Evolutionary conservation across 2,888 invertebrate genomes (phyloP), one percentile per base, ranked within the genome.

Genomic region (Carterocephalus palaemon): DNA sequence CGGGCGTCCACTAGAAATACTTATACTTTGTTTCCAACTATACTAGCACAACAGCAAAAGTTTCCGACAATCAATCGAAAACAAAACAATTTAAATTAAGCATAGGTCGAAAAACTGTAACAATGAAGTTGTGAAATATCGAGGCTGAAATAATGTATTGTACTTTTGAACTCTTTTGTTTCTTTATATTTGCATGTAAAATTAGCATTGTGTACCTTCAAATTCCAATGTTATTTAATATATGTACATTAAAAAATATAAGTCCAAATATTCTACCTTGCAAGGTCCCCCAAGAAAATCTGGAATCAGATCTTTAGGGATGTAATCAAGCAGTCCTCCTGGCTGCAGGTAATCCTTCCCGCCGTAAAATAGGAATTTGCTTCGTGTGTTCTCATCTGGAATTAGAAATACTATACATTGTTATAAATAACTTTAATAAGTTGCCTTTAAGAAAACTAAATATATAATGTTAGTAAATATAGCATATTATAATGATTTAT

Each of bases 231-330:
- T n/a, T n/a, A n/a, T n/a, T n/a, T n/a, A n/a, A n/a, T n/a, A n/a
- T n/a, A n/a, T n/a, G n/a, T n/a, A n/a, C n/a, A n/a, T n/a, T n/a
- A 12, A 31, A 12, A 24, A 31, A 39, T 24, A 39, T 20, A 4
- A 43, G 49, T 33, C 23, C 33, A 9, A 52, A 26, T 10, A 37
- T 4, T 1, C 8, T 61, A 95, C 96, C 91, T 92, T 93, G 79
- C 94, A 94, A 7, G 92, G 89, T 43, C 96, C 96, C n/a, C 95
- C 96, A 1, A 98, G 89, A 81, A 97, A 98, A 75, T 97, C 96
- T 0, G 97, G 97, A 48, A 98, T 93, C 62, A 91, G 91, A 49
- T 95, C 92, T 51, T 92, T 90, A 39, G 94, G 92, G 50, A 98
- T 94, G 69, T 95, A 96, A 74, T 96, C 95, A 10, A 91, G 90